These are phyloP conservation scores for Pholis gunnellus DNA, from an alignment of 2,113 vertebrate species.

Conservation along the genomic window DNA sequence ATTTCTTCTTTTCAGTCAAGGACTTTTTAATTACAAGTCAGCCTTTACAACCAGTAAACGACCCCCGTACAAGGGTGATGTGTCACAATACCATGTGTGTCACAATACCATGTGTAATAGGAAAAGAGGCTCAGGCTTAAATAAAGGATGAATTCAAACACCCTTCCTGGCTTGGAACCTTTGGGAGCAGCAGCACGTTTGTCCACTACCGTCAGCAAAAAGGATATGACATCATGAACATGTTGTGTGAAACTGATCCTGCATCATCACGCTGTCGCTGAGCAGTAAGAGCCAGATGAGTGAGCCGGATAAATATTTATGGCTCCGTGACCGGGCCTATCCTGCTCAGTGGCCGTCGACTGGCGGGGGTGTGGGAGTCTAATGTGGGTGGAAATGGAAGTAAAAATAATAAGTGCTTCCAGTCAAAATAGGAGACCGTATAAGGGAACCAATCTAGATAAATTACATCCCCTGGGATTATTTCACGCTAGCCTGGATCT, in stretches of 20 bases:
- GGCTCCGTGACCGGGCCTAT: conserved; percentile 49
- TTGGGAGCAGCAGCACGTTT: conserved; percentile 36
- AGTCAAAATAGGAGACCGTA: conserved; percentile 29
- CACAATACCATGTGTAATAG: conserved; percentile 26
- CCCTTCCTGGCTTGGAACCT: conserved; percentile 49
- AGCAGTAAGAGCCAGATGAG: conserved; percentile 59
- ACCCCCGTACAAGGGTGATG: background rate
- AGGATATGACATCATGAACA: conserved; percentile 69
- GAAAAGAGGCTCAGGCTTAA: conserved; percentile 24
- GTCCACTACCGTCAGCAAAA: conserved; percentile 44
- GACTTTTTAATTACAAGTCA: background rate
- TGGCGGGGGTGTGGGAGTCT: conserved; percentile 44
- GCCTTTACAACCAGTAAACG: background rate
- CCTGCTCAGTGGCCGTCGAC: conserved; percentile 34
- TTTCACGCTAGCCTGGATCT: conserved; percentile 17
- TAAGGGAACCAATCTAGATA: conserved; percentile 41
- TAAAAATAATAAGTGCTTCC: conserved; percentile 49
- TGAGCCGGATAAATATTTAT: conserved; percentile 74
- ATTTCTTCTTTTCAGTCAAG: background rate
- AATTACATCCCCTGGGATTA: conserved; percentile 59
- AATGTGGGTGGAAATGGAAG: conserved; percentile 55
- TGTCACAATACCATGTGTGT: conserved; percentile 23
- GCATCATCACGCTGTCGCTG: conserved; percentile 46
- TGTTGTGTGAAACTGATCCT: conserved; percentile 55
- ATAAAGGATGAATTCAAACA: conserved; percentile 31